These are phyloP conservation scores for Echiichthys vipera DNA, from an alignment of 2,797 vertebrate species.

Conservation along the genomic window DNA sequence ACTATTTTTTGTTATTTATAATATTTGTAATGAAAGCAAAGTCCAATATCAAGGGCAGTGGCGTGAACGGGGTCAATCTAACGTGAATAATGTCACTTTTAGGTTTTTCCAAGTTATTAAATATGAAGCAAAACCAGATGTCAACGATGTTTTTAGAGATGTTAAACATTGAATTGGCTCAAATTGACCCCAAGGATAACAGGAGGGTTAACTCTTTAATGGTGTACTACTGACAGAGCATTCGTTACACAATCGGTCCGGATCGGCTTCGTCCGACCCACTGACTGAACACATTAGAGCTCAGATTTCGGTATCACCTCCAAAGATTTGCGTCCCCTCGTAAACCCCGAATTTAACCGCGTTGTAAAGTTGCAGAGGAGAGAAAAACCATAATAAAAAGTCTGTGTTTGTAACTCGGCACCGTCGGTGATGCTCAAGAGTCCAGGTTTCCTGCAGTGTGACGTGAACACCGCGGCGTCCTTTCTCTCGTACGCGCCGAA, in stretches of 20 bases:
- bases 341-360: slow-evolving; percentile 19
- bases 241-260: not conserved
- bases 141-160: no score
- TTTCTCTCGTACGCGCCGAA: slow-evolving; percentile 53
- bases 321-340: not conserved
- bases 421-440: slow-evolving; percentile 73
- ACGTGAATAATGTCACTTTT: no score
- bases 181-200: no score
- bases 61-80: no score
- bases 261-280: slow-evolving; percentile 15
- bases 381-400: slow-evolving; percentile 38
- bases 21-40: no score
- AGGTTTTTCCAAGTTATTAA: no score
- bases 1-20: no score
- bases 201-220: no score
- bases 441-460: slow-evolving; percentile 68
- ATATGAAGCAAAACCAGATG: no score
- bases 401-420: slow-evolving; percentile 67
- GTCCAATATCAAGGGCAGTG: no score
- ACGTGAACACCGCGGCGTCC: slow-evolving; percentile 22
- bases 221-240: slow-evolving; percentile 56
- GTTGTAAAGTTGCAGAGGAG: slow-evolving; percentile 36
- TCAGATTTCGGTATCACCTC: slow-evolving; percentile 3
- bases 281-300: slow-evolving; percentile 17
- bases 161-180: no score